phyloP scores from a whole-genome alignment of 2,797 vertebrate species.

The Limnodromus scolopaceus region DNA sequence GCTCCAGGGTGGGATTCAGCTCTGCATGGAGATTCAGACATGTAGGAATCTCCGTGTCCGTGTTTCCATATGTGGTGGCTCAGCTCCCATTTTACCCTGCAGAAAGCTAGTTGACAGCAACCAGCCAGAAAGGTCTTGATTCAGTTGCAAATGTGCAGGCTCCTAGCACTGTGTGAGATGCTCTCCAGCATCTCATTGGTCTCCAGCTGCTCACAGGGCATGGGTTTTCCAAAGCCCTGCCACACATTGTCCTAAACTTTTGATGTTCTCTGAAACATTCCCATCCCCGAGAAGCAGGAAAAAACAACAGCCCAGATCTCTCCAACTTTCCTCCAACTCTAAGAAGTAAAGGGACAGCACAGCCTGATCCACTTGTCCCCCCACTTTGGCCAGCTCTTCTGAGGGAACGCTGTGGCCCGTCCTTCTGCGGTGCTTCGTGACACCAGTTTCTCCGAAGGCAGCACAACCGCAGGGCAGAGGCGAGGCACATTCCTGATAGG shows the following conservation, averaged over 20 bases:
- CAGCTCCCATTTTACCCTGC: neutral
- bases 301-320: neutral
- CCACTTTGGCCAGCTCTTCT: neutral
- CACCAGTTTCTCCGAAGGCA: conserved; percentile 44
- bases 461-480: conserved; percentile 52
- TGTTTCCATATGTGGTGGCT: neutral
- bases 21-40: neutral
- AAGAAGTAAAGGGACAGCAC: neutral
- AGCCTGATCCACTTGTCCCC: neutral
- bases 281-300: neutral
- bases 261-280: neutral
- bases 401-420: neutral
- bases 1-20: neutral
- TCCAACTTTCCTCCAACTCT: neutral
- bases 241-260: neutral
- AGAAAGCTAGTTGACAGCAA: neutral
- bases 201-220: neutral
- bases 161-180: neutral
- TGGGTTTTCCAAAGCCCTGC: neutral
- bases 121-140: neutral
- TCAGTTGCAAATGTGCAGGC: neutral
- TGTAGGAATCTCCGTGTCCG: accelerated
- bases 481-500: conserved; percentile 66
- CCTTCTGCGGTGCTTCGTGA: neutral
- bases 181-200: neutral